A percentile compares a stretch with the other conserved stretches of the same genome.
These are phyloP conservation scores for Simalia tracyae DNA, from an alignment of 2,797 vertebrate species.

Conservation along the genomic window DNA sequence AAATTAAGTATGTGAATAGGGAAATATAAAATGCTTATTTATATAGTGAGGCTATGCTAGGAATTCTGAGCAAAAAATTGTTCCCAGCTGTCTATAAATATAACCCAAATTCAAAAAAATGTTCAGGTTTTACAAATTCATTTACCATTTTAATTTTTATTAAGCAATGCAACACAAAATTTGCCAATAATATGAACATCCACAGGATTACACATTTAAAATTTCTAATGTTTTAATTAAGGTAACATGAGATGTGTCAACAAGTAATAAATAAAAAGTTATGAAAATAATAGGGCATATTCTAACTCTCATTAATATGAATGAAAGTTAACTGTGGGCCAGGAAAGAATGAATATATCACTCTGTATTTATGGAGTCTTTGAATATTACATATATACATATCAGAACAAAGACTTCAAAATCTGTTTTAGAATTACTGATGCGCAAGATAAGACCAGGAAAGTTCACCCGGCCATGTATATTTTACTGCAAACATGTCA, in stretches of 20 bases:
- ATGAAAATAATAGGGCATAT: conserved; percentile 52
- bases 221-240: conserved; percentile 37
- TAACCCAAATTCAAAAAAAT: background rate
- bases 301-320: conserved; percentile 62
- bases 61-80: background rate
- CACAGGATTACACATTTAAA: conserved; percentile 42
- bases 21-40: background rate
- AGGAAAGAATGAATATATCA: conserved; percentile 50
- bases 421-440: conserved; percentile 76
- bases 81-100: background rate
- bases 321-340: conserved; percentile 63
- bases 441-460: conserved; percentile 71
- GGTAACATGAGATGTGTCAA: conserved; percentile 46
- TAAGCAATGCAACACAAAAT: conserved; percentile 15
- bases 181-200: conserved; percentile 24
- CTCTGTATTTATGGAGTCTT: conserved; percentile 47
- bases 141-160: background rate
- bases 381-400: conserved; percentile 58
- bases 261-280: conserved; percentile 51
- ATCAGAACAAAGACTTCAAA: conserved; percentile 69
- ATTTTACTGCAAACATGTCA: conserved; percentile 77
- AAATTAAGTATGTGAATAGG: background rate
- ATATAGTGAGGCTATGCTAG: background rate
- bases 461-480: conserved; percentile 76
- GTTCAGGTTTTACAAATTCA: background rate